Evolutionary conservation across 2,888 invertebrate genomes (phyloP).

Genomic region (Tetranychus piercei): DNA sequence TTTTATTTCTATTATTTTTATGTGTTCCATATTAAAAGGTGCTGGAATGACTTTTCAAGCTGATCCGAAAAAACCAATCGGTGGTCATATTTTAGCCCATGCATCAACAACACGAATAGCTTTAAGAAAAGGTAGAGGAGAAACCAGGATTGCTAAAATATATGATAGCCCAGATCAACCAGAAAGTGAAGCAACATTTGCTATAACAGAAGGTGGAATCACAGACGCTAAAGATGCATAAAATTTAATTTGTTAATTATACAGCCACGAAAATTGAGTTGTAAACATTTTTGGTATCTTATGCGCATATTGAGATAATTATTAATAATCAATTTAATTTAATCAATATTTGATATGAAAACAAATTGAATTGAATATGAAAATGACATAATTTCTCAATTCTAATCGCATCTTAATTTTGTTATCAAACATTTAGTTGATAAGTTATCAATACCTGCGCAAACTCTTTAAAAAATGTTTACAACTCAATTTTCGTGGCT

Average conservation of each 20-base stretch:
- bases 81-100: conserved; percentile 61
- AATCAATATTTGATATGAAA: too few species aligned
- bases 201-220: conserved; percentile 50
- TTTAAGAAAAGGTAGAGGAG: conserved; percentile 51
- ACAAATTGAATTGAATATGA: too few species aligned
- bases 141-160: conserved; percentile 54
- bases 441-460: too few species aligned
- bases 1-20: not conserved
- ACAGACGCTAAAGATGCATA: conserved; percentile 40
- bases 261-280: too few species aligned
- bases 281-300: too few species aligned
- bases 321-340: too few species aligned
- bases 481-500: too few species aligned
- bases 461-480: too few species aligned
- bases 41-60: conserved; percentile 37
- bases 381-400: too few species aligned
- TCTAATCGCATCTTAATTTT: too few species aligned
- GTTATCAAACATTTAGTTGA: too few species aligned
- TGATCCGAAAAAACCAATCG: conserved; percentile 58
- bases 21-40: not conserved
- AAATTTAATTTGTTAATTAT: not conserved
- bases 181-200: conserved; percentile 57
- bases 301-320: too few species aligned
- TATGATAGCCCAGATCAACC: conserved; percentile 62
- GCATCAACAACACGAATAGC: conserved; percentile 57